These are phyloP conservation scores for Orientallactaga bullata DNA, from an alignment of 2,113 vertebrate species.

Conservation along the genomic window DNA sequence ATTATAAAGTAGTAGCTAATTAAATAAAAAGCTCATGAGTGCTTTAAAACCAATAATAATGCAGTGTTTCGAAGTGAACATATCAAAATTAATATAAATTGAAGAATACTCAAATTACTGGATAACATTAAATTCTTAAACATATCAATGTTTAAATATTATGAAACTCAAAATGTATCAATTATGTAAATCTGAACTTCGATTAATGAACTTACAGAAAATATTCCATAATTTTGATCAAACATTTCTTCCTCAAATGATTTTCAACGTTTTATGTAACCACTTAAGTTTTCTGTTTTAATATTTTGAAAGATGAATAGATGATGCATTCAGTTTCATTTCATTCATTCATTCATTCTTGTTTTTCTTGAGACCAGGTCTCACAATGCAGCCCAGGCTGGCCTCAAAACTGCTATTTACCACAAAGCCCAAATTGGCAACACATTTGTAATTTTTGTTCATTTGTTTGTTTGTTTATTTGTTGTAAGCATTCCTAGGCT, in stretches of 20 bases:
- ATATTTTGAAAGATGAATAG: background rate
- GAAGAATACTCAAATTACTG: conserved; percentile 48
- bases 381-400: background rate
- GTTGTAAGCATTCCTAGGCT: too few relatives aligned
- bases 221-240: background rate
- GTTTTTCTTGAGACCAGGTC: background rate
- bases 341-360: background rate
- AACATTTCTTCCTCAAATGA: conserved; percentile 1
- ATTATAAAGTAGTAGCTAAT: background rate
- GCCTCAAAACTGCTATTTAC: background rate
- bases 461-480: too few relatives aligned
- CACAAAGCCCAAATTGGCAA: background rate
- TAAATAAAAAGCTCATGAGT: conserved; percentile 24
- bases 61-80: background rate
- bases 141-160: conserved; percentile 40
- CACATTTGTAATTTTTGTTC: too few relatives aligned
- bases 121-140: conserved; percentile 13
- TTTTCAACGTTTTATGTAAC: background rate
- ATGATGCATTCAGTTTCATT: background rate
- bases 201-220: conserved; percentile 35
- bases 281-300: conserved; percentile 50
- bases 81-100: conserved; percentile 32
- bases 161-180: conserved; percentile 47
- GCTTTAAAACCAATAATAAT: background rate
- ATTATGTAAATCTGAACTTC: conserved; percentile 5